These are phyloP conservation scores for Drosophila mulleri DNA, from an alignment of 2,888 invertebrate genomes.

Conservation along the genomic window DNA sequence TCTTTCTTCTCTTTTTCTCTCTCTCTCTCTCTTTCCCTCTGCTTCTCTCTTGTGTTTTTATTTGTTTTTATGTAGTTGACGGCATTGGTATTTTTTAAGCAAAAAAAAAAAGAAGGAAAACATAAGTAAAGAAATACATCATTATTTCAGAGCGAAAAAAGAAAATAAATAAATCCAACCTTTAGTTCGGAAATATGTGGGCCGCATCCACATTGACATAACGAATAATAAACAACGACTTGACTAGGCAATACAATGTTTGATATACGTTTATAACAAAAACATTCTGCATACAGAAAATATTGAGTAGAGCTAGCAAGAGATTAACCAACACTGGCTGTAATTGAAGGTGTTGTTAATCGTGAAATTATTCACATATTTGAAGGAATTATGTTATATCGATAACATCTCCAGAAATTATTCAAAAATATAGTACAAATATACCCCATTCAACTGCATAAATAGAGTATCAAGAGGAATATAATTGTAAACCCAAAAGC, in stretches of 20 bases:
- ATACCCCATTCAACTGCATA: neutral
- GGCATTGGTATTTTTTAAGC: conserved; percentile 10
- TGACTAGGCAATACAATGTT: conserved; percentile 16
- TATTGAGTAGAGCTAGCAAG: neutral
- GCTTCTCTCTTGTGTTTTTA: neutral
- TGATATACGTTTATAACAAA: neutral
- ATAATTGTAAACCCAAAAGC: neutral
- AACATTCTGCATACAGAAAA: neutral
- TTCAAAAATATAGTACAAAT: neutral
- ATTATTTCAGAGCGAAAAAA: conserved; percentile 27
- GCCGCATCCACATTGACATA: conserved; percentile 22
- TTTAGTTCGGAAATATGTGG: conserved; percentile 22
- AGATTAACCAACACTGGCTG: neutral
- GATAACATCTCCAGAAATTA: too few relatives aligned
- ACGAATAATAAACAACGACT: neutral
- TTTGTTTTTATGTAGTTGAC: conserved; percentile 51
- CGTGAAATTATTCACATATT: neutral
- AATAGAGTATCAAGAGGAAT: conserved; percentile 6
- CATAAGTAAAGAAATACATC: conserved; percentile 14
- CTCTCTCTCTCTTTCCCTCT: neutral
- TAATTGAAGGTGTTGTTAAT: neutral
- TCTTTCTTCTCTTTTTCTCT: neutral
- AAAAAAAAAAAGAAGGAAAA: conserved; percentile 13
- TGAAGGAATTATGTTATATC: too few relatives aligned
- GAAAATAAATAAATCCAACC: conserved; percentile 9